phyloP scores from a whole-genome alignment of 2,113 vertebrate genomes.

The Nymphicus hollandicus region DNA sequence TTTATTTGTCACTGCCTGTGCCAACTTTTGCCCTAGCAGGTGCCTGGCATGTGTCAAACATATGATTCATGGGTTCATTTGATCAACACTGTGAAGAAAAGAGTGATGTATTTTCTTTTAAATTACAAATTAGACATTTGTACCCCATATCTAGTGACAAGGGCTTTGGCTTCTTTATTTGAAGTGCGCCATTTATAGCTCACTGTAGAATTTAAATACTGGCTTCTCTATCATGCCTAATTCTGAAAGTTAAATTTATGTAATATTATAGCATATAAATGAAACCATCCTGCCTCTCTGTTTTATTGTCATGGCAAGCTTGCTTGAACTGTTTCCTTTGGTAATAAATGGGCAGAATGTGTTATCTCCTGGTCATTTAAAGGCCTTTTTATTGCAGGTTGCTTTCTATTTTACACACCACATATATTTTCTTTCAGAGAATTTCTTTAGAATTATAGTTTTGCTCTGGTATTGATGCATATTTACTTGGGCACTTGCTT shows the following conservation, averaged over 20 bases:
- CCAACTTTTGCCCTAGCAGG: slow-evolving; percentile 63
- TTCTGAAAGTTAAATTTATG: slow-evolving; percentile 59
- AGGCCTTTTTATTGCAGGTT: slow-evolving; percentile 49
- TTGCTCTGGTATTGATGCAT: background rate
- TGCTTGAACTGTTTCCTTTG: slow-evolving; percentile 9
- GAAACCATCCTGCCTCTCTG: slow-evolving; percentile 31
- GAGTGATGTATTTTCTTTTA: slow-evolving; percentile 67
- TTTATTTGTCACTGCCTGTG: slow-evolving; percentile 59
- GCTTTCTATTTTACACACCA: slow-evolving; percentile 26
- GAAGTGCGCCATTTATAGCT: slow-evolving; percentile 42
- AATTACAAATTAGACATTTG: slow-evolving; percentile 66
- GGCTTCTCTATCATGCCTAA: slow-evolving; percentile 18
- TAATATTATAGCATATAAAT: slow-evolving; percentile 50
- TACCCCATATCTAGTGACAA: slow-evolving; percentile 42
- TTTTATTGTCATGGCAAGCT: slow-evolving; percentile 48
- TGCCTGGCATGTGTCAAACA: slow-evolving; percentile 71
- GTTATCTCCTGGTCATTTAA: slow-evolving; percentile 49
- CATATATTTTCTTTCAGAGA: slow-evolving; percentile 11
- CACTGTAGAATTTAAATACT: slow-evolving; percentile 59
- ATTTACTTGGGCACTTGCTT: background rate
- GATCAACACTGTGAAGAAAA: slow-evolving; percentile 72
- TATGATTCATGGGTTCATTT: slow-evolving; percentile 80
- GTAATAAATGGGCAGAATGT: slow-evolving; percentile 41
- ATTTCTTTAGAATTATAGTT: slow-evolving; percentile 24
- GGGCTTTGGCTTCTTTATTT: slow-evolving; percentile 39